These are phyloP conservation scores for Amphipyra tragopoginis DNA, from an alignment of 2,888 invertebrate species.

Conservation along the genomic window DNA sequence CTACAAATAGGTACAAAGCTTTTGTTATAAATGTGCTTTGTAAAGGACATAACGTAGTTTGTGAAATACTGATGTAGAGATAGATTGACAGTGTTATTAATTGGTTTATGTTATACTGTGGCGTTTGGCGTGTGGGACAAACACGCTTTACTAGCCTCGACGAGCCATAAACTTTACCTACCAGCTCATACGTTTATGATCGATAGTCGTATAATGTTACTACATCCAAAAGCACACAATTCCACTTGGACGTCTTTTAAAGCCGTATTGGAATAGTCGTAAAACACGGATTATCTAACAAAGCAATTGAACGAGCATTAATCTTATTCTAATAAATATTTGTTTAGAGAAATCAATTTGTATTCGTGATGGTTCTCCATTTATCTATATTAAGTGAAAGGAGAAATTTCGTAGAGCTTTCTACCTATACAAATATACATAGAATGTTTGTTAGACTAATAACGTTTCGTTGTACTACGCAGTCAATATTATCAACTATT, in stretches of 20 bases:
- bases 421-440: slow-evolving; percentile 24
- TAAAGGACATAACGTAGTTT: slow-evolving; percentile 22
- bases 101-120: slow-evolving; percentile 40
- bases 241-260: slow-evolving; percentile 43
- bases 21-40: slow-evolving; percentile 8
- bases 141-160: slow-evolving; percentile 32
- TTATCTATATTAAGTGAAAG: slow-evolving; percentile 46
- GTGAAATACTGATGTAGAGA: slow-evolving; percentile 25
- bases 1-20: neutral
- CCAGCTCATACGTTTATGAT: slow-evolving; percentile 43
- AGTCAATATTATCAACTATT: slow-evolving; percentile 15
- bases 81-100: slow-evolving; percentile 45
- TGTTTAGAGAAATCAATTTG: slow-evolving; percentile 55
- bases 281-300: slow-evolving; percentile 48
- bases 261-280: slow-evolving; percentile 35
- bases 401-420: slow-evolving; percentile 27
- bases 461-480: slow-evolving; percentile 6
- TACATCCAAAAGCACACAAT: slow-evolving; percentile 36
- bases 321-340: slow-evolving; percentile 57
- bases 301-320: slow-evolving; percentile 48
- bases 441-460: slow-evolving; percentile 7
- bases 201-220: slow-evolving; percentile 39
- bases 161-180: slow-evolving; percentile 40
- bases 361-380: slow-evolving; percentile 50
- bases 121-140: slow-evolving; percentile 36